A percentile compares a stretch with the other conserved stretches of the same genome.
These are phyloP conservation scores for Melanerpes aurifrons DNA, from an alignment of 2,113 vertebrate genomes.

Conservation along the genomic window DNA sequence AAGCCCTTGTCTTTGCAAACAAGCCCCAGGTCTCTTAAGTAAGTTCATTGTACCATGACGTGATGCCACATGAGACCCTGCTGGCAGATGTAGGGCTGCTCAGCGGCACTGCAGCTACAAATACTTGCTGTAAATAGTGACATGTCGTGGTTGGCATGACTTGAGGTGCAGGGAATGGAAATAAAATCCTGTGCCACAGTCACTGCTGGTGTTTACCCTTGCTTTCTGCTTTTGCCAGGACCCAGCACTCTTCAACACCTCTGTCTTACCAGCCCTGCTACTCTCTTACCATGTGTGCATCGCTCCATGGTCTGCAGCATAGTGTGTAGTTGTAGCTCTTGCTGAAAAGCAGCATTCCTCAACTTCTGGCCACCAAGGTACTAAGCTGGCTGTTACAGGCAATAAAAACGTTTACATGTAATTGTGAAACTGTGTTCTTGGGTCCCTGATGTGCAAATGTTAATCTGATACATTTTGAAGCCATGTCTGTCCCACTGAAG, in stretches of 20 bases:
- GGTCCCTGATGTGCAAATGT: not conserved
- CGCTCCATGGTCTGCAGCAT: not conserved
- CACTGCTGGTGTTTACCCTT: not conserved
- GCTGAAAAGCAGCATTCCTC: not conserved
- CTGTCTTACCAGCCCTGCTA: not conserved
- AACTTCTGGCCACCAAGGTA: not conserved
- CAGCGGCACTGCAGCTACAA: accelerated
- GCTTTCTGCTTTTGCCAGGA: not conserved
- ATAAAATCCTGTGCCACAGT: not conserved
- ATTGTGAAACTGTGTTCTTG: not conserved
- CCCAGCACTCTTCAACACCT: not conserved
- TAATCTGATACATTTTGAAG: not conserved
- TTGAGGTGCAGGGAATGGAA: not conserved
- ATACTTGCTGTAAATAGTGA: not conserved
- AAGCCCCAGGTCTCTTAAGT: not conserved
- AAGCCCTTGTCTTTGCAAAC: not conserved
- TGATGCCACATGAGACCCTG: not conserved
- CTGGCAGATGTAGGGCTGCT: not conserved
- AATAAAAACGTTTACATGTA: not conserved
- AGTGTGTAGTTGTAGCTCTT: not conserved
- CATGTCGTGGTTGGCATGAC: accelerated
- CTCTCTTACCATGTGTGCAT: accelerated
- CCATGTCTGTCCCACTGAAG: not conserved
- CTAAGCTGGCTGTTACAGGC: not conserved
- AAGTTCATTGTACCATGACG: not conserved